Evolutionary conservation across 2,888 invertebrate species (phyloP).

Genomic region (Coleophora flavipennella): DNA sequence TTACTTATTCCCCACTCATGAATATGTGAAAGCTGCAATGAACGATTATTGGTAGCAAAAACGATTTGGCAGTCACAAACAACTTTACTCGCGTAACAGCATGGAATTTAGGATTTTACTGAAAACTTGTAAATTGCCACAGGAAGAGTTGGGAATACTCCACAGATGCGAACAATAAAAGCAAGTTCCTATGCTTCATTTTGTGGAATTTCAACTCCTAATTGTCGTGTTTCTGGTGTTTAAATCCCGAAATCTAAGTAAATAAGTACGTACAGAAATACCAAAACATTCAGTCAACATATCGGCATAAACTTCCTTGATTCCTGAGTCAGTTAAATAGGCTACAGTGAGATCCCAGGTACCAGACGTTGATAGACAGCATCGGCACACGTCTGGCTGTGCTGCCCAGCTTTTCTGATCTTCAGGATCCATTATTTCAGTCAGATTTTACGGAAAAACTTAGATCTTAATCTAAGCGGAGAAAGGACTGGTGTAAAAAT

Average conservation of each 20-base stretch:
- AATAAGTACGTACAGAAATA: conserved; percentile 14
- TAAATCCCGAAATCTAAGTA: not conserved
- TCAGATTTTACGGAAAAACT: not conserved
- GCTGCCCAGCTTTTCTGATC: conserved; percentile 19
- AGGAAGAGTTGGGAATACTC: no score
- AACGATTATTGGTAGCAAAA: not conserved
- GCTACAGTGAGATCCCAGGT: conserved; percentile 13
- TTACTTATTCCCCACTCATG: conserved; percentile 28
- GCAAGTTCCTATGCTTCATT: no score
- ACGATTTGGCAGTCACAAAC: no score
- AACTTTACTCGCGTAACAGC: no score
- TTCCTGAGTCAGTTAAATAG: conserved; percentile 11
- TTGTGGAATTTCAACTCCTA: no score
- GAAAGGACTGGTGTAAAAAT: no score
- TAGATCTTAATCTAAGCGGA: no score
- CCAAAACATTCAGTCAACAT: conserved; percentile 17
- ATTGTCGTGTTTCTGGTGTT: not conserved
- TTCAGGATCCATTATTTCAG: conserved; percentile 18
- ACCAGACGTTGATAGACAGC: conserved; percentile 16
- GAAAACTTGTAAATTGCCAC: no score
- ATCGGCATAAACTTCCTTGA: conserved; percentile 14
- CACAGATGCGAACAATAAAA: no score
- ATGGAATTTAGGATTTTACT: no score
- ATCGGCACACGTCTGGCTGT: conserved; percentile 18
- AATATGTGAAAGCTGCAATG: conserved; percentile 26